phyloP scores from a whole-genome alignment of 2,888 invertebrate species.

The Spisula subtruncata region DNA sequence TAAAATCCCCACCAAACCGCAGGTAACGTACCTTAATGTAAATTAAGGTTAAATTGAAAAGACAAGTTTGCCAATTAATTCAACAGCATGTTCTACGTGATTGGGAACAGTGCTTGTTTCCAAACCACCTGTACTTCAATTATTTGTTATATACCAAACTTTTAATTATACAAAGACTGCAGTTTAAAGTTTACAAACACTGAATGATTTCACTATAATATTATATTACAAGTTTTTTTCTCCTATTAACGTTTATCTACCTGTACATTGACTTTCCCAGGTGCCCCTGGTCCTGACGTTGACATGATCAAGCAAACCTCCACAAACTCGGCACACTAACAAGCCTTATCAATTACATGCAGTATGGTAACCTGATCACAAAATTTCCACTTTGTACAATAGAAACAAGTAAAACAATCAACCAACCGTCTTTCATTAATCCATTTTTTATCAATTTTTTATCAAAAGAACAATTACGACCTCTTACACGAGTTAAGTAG shows the following conservation, averaged over 20 bases:
- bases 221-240: conserved; percentile 37
- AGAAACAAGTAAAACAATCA: not conserved
- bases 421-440: not conserved
- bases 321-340: not conserved
- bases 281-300: conserved; percentile 37
- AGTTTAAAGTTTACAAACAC: conserved; percentile 17
- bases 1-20: conserved; percentile 3
- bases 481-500: not conserved
- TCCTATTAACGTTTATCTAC: conserved; percentile 26
- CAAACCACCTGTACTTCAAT: conserved; percentile 25
- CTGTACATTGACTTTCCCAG: conserved; percentile 39
- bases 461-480: conserved; percentile 14
- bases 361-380: not conserved
- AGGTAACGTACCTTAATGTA: conserved; percentile 20
- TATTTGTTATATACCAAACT: not conserved
- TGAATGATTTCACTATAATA: conserved; percentile 13
- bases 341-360: not conserved
- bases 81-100: conserved; percentile 42
- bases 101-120: conserved; percentile 8
- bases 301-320: conserved; percentile 37
- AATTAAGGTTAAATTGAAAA: conserved; percentile 37
- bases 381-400: not conserved
- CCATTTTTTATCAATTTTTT: conserved; percentile 14
- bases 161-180: conserved; percentile 24
- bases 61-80: conserved; percentile 49